Evolutionary conservation across 1,140 invertebrate genomes (phyloP).

Genomic region (Megalopta genalis): DNA sequence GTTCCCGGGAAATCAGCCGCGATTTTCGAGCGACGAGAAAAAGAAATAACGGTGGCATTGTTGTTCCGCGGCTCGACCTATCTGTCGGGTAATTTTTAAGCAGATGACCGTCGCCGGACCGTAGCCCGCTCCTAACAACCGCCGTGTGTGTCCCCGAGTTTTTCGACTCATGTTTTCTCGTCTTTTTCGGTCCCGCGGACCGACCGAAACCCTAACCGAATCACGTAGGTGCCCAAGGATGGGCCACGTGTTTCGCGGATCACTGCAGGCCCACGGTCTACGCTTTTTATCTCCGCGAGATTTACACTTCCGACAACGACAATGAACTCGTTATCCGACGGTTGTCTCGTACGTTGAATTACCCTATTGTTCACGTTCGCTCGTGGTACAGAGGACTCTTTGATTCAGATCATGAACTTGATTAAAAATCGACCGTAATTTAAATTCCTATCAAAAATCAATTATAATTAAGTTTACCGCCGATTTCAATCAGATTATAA

Average conservation of each 20-base stretch:
- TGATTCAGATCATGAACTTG: no score
- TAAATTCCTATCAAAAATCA: no score
- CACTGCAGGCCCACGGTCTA: constrained; percentile 32
- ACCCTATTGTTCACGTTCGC: constrained; percentile 16
- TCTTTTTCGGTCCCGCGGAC: constrained; percentile 5
- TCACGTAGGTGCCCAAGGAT: constrained; percentile 61
- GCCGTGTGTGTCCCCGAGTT: background rate
- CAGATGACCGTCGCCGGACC: background rate
- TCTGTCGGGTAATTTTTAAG: constrained; percentile 5
- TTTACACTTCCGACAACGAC: constrained; percentile 62
- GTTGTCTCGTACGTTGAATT: constrained; percentile 52
- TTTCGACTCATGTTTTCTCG: constrained; percentile 18
- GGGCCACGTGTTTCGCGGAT: constrained; percentile 36
- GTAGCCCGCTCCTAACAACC: constrained; percentile 8
- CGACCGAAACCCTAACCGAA: constrained; percentile 51
- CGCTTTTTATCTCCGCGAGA: constrained; percentile 47
- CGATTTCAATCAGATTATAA: no score
- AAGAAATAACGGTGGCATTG: no score
- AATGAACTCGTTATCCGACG: constrained; percentile 68
- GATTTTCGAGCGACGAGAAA: no score
- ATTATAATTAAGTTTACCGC: no score
- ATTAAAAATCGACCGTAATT: no score
- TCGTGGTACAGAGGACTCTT: background rate
- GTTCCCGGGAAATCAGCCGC: no score
- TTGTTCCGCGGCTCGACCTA: background rate